Evolutionary conservation across 2,797 vertebrate genomes (phyloP).

Genomic region (Phalanger gymnotis): DNA sequence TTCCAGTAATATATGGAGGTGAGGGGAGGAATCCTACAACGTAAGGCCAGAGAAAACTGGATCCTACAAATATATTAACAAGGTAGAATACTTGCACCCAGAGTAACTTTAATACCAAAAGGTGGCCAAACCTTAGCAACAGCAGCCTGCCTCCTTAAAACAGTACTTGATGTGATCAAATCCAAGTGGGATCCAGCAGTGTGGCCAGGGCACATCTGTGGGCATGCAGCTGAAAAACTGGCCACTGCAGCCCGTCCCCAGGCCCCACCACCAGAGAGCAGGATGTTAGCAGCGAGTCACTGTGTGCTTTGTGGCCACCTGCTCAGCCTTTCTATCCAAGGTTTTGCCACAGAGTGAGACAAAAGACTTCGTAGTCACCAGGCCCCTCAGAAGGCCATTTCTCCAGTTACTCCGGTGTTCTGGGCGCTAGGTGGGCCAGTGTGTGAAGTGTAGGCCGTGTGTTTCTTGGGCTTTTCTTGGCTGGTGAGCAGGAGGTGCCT

Average conservation of each 20-base stretch:
- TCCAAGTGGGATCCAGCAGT: background rate
- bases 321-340: background rate
- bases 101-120: background rate
- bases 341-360: background rate
- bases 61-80: background rate
- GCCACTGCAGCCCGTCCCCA: too few relatives aligned
- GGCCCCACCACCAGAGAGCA: background rate
- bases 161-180: background rate
- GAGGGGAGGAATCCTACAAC: background rate
- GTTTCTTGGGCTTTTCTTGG: background rate
- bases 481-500: background rate
- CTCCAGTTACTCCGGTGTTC: background rate
- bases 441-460: rapidly evolving
- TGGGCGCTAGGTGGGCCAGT: background rate
- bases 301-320: too few relatives aligned
- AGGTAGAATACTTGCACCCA: background rate
- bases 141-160: background rate
- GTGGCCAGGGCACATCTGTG: background rate
- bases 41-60: background rate
- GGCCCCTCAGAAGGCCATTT: background rate
- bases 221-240: background rate
- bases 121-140: background rate
- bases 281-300: background rate
- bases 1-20: background rate
- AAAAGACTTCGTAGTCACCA: background rate